phyloP scores from a whole-genome alignment of 2,888 invertebrate species.

The Eupithecia abbreviata region DNA sequence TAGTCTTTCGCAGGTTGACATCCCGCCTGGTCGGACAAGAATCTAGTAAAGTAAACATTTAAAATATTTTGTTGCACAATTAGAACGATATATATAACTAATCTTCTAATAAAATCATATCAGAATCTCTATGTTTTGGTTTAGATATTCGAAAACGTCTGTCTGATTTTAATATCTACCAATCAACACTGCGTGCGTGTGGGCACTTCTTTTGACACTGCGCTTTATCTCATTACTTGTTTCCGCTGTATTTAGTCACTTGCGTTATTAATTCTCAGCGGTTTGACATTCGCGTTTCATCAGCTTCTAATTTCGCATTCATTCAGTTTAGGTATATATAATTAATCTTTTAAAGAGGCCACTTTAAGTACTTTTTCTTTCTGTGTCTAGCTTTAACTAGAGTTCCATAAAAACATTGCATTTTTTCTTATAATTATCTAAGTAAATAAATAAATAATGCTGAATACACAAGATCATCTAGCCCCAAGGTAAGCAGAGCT shows the following conservation, averaged over 20 bases:
- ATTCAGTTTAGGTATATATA: neutral
- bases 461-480: too few species aligned
- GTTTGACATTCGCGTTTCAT: slow-evolving; percentile 9
- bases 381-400: neutral
- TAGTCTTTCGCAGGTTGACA: too few species aligned
- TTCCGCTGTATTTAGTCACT: slow-evolving; percentile 40
- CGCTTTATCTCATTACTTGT: slow-evolving; percentile 42
- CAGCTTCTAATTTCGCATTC: neutral
- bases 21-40: too few species aligned
- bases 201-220: slow-evolving; percentile 40
- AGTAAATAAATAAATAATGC: too few species aligned
- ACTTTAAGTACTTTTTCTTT: neutral
- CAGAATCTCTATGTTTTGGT: too few species aligned
- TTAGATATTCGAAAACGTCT: neutral
- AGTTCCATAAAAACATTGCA: too few species aligned
- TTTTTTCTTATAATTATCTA: too few species aligned
- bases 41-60: too few species aligned
- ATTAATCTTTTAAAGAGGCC: neutral
- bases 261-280: slow-evolving; percentile 33
- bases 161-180: neutral
- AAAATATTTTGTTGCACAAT: too few species aligned
- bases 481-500: too few species aligned
- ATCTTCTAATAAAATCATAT: too few species aligned
- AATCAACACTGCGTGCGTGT: neutral
- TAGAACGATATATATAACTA: too few species aligned